phyloP scores from a whole-genome alignment of 1,140 invertebrate genomes.

The Lanistes nyassanus region DNA sequence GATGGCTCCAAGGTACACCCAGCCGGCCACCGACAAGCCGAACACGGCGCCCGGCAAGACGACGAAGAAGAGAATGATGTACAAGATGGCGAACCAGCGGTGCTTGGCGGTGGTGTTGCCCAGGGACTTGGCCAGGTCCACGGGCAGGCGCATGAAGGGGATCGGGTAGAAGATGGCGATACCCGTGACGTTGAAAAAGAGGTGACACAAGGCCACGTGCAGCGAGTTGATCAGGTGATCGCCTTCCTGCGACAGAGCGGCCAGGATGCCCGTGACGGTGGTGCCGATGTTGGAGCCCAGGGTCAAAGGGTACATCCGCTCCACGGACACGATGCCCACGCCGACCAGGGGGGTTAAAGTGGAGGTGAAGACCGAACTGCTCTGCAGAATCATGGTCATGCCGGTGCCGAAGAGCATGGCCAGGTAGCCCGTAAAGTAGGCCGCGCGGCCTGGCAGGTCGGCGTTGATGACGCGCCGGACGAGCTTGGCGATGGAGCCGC shows the following conservation, averaged over 20 bases:
- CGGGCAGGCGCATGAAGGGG: slow-evolving; percentile 71
- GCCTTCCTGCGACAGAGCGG: slow-evolving; percentile 68
- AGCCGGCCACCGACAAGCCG: slow-evolving; percentile 61
- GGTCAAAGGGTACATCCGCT: slow-evolving; percentile 73
- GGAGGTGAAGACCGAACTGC: slow-evolving; percentile 75
- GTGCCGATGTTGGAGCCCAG: slow-evolving; percentile 75
- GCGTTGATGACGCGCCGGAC: slow-evolving; percentile 70
- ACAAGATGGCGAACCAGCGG: slow-evolving; percentile 72
- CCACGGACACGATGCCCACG: slow-evolving; percentile 72
- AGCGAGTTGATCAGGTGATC: slow-evolving; percentile 65
- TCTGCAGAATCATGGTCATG: slow-evolving; percentile 74
- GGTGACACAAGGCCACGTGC: slow-evolving; percentile 72
- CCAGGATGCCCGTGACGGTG: slow-evolving; percentile 72
- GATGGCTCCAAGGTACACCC: slow-evolving; percentile 46
- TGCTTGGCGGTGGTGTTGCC: slow-evolving; percentile 70
- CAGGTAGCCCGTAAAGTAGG: slow-evolving; percentile 69
- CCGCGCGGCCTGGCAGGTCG: slow-evolving; percentile 67
- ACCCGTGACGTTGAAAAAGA: slow-evolving; percentile 61
- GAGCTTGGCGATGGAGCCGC: slow-evolving; percentile 61
- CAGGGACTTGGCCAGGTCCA: slow-evolving; percentile 70
- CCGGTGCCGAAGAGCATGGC: slow-evolving; percentile 71
- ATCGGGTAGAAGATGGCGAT: slow-evolving; percentile 74
- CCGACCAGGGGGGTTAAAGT: slow-evolving; percentile 75
- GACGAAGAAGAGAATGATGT: slow-evolving; percentile 71
- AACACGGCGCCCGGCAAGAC: slow-evolving; percentile 69